Conservation (phyloP, 2,888 invertebrate genomes). For the Amphipoea lucens region DNA sequence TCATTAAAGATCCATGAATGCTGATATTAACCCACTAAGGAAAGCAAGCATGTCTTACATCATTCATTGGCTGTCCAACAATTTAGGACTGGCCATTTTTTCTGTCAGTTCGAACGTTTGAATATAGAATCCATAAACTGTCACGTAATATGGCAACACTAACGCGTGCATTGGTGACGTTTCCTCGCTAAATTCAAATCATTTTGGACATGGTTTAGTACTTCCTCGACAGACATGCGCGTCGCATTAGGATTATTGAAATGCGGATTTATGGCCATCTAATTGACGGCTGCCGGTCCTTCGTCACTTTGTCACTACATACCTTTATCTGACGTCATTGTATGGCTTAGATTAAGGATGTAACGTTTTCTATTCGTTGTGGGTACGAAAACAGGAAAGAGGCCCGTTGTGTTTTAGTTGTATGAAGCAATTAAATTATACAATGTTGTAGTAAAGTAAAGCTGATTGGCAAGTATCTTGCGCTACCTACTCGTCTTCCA, state of each 20-base stretch:
- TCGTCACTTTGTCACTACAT: conserved; percentile 54
- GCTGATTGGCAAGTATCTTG: conserved; percentile 17
- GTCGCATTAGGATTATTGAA: conserved; percentile 67
- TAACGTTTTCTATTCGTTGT: conserved; percentile 56
- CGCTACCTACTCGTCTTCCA: neutral
- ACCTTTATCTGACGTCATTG: conserved; percentile 61
- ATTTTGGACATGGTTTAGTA: conserved; percentile 71
- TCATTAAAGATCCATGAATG: conserved; percentile 29
- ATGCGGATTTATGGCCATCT: conserved; percentile 66
- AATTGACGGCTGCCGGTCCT: conserved; percentile 64
- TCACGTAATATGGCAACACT: conserved; percentile 61
- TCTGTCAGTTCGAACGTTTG: conserved; percentile 36
- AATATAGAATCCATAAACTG: conserved; percentile 44
- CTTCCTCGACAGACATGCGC: conserved; percentile 72
- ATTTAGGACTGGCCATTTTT: conserved; percentile 38
- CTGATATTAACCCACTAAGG: conserved; percentile 30
- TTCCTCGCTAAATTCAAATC: conserved; percentile 77
- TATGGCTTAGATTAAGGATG: conserved; percentile 53
- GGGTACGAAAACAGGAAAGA: conserved; percentile 57
- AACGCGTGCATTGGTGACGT: conserved; percentile 69
- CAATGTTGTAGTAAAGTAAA: conserved; percentile 27
- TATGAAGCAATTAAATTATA: conserved; percentile 41
- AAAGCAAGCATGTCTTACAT: conserved; percentile 37
- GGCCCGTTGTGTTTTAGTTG: conserved; percentile 51
- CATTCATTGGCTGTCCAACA: conserved; percentile 35